Base-by-base conservation (phyloP, 2,888 invertebrate genomes). In the Parapristionchus giblindavisi region DNA sequence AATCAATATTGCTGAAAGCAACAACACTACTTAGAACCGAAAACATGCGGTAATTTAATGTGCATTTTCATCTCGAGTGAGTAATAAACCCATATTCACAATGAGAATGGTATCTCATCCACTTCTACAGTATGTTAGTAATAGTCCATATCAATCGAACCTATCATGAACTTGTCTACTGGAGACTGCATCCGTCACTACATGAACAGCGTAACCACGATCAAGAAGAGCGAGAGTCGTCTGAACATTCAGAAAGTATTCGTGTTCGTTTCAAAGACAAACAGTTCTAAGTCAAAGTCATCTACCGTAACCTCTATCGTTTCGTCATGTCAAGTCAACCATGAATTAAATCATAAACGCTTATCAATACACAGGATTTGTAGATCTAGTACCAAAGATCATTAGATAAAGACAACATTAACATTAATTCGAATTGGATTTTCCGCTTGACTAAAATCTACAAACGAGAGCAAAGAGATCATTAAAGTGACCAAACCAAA, bases 141-240 rank as follows among this genome's bases (percentile, higher is more conserved):
- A 24, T 24, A 17, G 32, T 56, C 27, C 32, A 56, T 32, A n/a
- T 27, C 40, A 3, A 48, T 11, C n/a, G n/a, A 11, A 89, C 89
- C 90, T 87, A 85, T 90, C 90, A 2, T 88, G 87, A 83, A 87
- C 87, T 70, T 89, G 89, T 51, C 91, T 85, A 8, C 91, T 91
- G 14, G 91, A 91, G 74, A 90, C 89, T 0, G 90, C 91, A 85
- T 92, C 91, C 14, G 90, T 91, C 56, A 92, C 89, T 14, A 92
- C 89, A 81, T 91, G 91, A 0, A 91, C 91, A 79, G 90, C 89
- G 82, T 87, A 89, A 6, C 90, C 90, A 70, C 86, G 82, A 68
- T 89, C 89, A 73, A 91, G 84, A 11, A 91, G 88, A 81, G 91
- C 90, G 65, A 91, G 87, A 6, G 90, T 89, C 6, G 91, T 91